phyloP scores from a whole-genome alignment of 64 coral and sea anemone species.

The Pachyseris speciosa region DNA sequence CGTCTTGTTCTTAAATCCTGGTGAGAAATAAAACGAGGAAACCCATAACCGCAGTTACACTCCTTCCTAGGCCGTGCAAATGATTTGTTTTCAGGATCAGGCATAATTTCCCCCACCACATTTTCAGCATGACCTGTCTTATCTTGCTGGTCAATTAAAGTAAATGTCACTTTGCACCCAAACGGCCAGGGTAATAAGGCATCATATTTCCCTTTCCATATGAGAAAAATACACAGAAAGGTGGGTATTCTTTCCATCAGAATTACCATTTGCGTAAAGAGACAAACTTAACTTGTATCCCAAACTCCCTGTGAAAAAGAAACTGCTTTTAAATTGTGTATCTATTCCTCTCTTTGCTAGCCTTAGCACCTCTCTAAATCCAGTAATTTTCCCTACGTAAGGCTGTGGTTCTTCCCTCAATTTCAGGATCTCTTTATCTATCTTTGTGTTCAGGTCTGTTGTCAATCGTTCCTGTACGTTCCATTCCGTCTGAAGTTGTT shows the following conservation, averaged over 20 bases:
- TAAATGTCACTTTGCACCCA: neutral
- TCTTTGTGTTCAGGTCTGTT: neutral
- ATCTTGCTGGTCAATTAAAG: neutral
- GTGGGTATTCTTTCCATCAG: neutral
- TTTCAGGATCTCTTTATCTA: neutral
- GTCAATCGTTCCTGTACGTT: neutral
- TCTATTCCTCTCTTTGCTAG: neutral
- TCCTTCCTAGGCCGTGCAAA: neutral
- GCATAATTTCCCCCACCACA: neutral
- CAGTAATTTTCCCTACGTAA: neutral
- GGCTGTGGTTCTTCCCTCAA: neutral
- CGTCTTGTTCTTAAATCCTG: too few relatives aligned
- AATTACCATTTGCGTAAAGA: neutral
- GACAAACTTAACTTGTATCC: neutral
- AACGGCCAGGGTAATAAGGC: slow-evolving; percentile 41
- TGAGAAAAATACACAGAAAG: neutral
- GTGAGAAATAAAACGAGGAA: neutral
- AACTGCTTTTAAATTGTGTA: neutral
- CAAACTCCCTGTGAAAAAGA: neutral
- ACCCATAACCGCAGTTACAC: neutral
- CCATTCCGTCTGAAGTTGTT: neutral
- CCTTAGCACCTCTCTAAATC: neutral
- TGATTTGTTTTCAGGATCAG: neutral
- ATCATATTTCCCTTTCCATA: slow-evolving; percentile 24
- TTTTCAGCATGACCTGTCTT: neutral